phyloP scores from a whole-genome alignment of 2,113 vertebrate species.

The Sylvilagus bachmani region DNA sequence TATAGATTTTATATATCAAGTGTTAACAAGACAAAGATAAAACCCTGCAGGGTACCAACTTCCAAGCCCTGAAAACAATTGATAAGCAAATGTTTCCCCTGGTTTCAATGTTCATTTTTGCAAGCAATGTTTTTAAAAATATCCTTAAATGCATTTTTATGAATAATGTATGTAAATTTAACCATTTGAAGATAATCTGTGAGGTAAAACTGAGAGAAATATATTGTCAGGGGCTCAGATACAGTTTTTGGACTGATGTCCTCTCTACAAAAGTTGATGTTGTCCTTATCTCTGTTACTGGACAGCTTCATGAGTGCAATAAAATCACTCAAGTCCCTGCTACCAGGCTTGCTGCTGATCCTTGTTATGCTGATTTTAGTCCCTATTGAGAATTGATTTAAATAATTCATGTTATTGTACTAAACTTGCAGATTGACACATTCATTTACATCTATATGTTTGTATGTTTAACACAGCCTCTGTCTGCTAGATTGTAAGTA shows the following conservation, averaged over 20 bases:
- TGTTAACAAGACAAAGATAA: neutral
- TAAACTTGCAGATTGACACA: neutral
- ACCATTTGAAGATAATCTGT: neutral
- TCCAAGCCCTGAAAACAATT: neutral
- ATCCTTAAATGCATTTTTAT: neutral
- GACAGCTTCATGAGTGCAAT: neutral
- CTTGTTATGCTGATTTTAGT: neutral
- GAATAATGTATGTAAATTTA: neutral
- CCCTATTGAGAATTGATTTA: neutral
- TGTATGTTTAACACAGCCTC: accelerated
- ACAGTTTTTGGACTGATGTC: neutral
- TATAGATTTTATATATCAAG: neutral
- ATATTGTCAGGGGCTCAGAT: neutral
- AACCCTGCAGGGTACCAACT: neutral
- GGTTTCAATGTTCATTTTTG: neutral
- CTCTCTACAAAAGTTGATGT: neutral
- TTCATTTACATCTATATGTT: neutral
- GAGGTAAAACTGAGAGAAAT: neutral
- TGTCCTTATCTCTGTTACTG: neutral
- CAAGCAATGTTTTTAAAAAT: neutral
- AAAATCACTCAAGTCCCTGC: neutral
- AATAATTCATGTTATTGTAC: neutral
- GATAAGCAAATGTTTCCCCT: neutral
- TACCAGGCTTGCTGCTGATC: neutral
- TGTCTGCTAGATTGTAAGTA: neutral